Evolutionary conservation across 2,888 invertebrate species (phyloP), one percentile per base, ranked within the genome.

Genomic region (Prosopocoilus inquinatus): DNA sequence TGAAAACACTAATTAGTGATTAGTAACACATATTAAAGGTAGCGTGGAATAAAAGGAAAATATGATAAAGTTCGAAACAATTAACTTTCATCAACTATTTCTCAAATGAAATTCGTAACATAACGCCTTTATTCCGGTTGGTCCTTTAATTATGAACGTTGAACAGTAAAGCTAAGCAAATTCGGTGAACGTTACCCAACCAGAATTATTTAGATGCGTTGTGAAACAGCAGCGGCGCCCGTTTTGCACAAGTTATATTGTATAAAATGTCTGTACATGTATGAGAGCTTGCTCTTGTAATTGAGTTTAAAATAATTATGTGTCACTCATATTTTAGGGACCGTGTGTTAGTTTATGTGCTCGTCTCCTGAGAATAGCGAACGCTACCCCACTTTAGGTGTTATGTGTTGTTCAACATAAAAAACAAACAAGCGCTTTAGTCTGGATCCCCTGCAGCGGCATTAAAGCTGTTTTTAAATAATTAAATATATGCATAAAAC

Each of bases 371-470:
- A 55, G 61, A 56, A 41, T 28, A 47, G 58, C 58, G 52, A 62
- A 61, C 60, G 47, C 62, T 58, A 55, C 55, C 55, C 54, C 58
- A 55, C 62, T 61, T 55, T 59, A 54, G 62, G 63, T 59, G 64
- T 63, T 55, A 61, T 63, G 51, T 50, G 55, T 53, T 56, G 56
- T 56, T 55, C 55, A 56, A 59, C 56, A 50, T 57, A 51, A 59
- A 57, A 13, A 57, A 59, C 57, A 59, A 59, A 57, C 57, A 54
- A 50, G 57, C 50, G 45, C 53, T 56, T 41, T 38, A 12, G 36
- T 16, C 56, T 54, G 35, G 38, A 13, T 47, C 47, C 58, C 48
- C 55, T 43, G 47, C 46, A 55, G 58, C 44, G 41, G 46, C 59
- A 56, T 56, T 53, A 59, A 59, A 59, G 55, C 53, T 54, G 53